A percentile compares a stretch with the other conserved stretches of the same genome.
These are phyloP conservation scores for Eilema caniola DNA, from an alignment of 2,888 invertebrate species.

Conservation along the genomic window DNA sequence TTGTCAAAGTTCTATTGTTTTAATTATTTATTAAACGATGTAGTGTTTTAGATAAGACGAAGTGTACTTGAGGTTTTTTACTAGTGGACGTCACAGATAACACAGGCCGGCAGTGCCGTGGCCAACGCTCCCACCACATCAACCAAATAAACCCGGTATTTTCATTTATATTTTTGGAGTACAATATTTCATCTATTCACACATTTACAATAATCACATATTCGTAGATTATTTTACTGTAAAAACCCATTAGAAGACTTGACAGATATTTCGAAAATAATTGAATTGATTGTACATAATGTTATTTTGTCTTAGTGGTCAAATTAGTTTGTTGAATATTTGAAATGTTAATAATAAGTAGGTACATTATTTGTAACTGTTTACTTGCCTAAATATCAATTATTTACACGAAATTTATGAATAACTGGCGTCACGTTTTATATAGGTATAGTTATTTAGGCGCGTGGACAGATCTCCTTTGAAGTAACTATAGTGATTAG, in stretches of 20 bases:
- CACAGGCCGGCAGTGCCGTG: constrained; percentile 6
- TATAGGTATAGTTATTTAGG: constrained; percentile 34
- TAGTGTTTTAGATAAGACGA: constrained; percentile 64
- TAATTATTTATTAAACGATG: constrained; percentile 60
- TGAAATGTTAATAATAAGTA: constrained; percentile 48
- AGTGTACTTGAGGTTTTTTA: constrained; percentile 69
- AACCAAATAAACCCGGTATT: constrained; percentile 32
- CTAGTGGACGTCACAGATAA: constrained; percentile 43
- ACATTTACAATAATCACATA: constrained; percentile 55
- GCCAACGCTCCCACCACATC: constrained; percentile 16
- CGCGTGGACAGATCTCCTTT: constrained; percentile 26
- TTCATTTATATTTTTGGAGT: constrained; percentile 67
- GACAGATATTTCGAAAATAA: constrained; percentile 49
- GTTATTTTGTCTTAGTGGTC: constrained; percentile 54
- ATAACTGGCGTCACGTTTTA: constrained; percentile 49
- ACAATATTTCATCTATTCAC: constrained; percentile 51
- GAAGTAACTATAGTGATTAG: constrained; percentile 23
- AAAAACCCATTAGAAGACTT: constrained; percentile 41
- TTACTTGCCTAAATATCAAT: constrained; percentile 62
- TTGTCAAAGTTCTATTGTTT: constrained; percentile 74
- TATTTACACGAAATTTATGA: constrained; percentile 59
- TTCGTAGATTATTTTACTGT: constrained; percentile 62
- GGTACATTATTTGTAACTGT: constrained; percentile 54
- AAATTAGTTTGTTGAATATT: constrained; percentile 56
- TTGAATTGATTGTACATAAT: constrained; percentile 51